Conservation (phyloP, 2,888 invertebrate genomes). For the Prosapia bicincta region DNA sequence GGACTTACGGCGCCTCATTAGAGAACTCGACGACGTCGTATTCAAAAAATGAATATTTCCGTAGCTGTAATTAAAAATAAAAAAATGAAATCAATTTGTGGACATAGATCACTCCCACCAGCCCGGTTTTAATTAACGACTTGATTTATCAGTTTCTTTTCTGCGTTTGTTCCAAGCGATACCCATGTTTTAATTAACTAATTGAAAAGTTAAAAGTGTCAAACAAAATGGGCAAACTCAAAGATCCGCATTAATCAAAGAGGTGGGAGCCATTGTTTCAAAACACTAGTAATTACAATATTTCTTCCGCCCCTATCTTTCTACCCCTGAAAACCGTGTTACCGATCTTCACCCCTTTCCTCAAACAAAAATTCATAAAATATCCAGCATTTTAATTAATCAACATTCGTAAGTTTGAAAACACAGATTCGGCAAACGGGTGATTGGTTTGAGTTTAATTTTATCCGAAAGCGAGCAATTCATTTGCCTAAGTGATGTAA, state of each 20-base stretch:
- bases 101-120: background rate
- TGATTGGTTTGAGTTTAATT: background rate
- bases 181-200: background rate
- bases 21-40: background rate
- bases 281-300: background rate
- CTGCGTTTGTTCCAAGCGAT: background rate
- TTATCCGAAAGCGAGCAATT: background rate
- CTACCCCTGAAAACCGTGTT: background rate
- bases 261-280: background rate
- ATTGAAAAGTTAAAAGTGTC: slow-evolving; percentile 2
- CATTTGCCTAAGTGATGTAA: background rate
- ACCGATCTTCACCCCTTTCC: background rate
- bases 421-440: background rate
- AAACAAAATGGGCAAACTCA: background rate
- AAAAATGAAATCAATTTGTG: slow-evolving; percentile 2
- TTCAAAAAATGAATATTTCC: background rate
- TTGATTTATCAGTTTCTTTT: slow-evolving; percentile 2
- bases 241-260: background rate
- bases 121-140: background rate
- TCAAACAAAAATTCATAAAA: background rate
- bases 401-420: background rate
- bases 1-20: slow-evolving; percentile 2
- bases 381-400: background rate
- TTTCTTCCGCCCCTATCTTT: background rate
- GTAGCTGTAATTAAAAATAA: background rate